Evolutionary conservation across 2,888 invertebrate genomes (phyloP).

Genomic region (Dasypolia templi): DNA sequence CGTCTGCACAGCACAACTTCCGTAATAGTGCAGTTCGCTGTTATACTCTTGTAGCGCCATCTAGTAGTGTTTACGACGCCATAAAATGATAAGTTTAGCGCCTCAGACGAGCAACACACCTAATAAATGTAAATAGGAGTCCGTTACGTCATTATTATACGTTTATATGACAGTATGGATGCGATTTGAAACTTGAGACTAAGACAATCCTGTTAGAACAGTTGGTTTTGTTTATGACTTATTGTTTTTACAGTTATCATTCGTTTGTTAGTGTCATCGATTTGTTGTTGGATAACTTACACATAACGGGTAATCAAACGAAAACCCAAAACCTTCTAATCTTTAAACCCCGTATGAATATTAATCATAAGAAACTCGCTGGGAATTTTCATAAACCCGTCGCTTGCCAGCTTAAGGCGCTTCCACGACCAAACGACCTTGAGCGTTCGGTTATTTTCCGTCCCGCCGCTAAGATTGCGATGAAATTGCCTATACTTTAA

Average conservation of each 20-base stretch:
- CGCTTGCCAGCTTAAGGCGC: slow-evolving; percentile 3
- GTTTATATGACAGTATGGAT: slow-evolving; percentile 38
- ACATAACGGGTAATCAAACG: neutral
- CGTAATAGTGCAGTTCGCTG: slow-evolving; percentile 42
- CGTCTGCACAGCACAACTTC: slow-evolving; percentile 29
- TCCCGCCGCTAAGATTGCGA: too few species aligned
- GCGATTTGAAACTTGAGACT: slow-evolving; percentile 40
- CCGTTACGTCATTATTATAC: slow-evolving; percentile 54
- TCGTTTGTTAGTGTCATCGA: neutral
- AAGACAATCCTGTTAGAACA: slow-evolving; percentile 16
- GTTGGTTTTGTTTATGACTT: slow-evolving; percentile 11
- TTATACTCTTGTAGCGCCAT: slow-evolving; percentile 71
- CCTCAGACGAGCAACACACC: slow-evolving; percentile 51
- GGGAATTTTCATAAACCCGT: slow-evolving; percentile 18
- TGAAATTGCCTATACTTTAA: neutral
- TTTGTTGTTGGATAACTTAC: neutral
- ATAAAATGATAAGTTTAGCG: slow-evolving; percentile 79
- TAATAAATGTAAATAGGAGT: slow-evolving; percentile 58
- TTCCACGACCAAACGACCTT: too few species aligned
- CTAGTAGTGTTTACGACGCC: slow-evolving; percentile 73
- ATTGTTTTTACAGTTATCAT: neutral
- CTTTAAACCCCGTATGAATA: neutral
- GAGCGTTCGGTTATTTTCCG: too few species aligned
- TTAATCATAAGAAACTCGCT: neutral
- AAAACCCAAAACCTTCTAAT: neutral